Base-by-base conservation (phyloP, 2,888 invertebrate genomes). In the Athripsodes cinereus region DNA sequence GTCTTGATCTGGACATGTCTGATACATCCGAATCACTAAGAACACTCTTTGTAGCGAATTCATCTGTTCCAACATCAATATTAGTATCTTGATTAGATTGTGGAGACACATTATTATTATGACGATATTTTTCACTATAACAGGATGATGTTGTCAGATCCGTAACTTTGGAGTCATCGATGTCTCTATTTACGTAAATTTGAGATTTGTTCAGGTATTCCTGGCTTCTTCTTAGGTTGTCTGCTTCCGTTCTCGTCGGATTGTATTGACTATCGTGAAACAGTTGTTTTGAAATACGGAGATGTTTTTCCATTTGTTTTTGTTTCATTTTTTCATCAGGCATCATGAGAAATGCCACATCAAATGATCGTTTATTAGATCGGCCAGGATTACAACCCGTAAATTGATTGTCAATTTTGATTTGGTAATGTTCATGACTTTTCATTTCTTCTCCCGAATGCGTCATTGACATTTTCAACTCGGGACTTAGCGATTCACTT, bases 311-410 rank as follows among this genome's bases (percentile, higher is more conserved):
- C 51, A 74, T 77, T 64, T 81, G 81, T 66, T 85, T 84, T 50
- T 85, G 81, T 54, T 86, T 85, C 50, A 88, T 72, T 67, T 89
- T 88, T 62, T 92, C 92, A 69, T 92, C 92, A 1, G 92, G 92
- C 71, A 90, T 86, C 81, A 93, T 92, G 22, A 94, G 74, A 67
- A 94, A 94, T 0, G 93, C 93, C 10, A 94, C 93, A 70, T 94
- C 93, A 69, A 94, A 94, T 1, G 92, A 89, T 16, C 94, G 78
- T 68, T 94, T 94, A 65, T 78, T 65, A 72, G 80, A 68, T 74
- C 82, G 72, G 65, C 64, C 22, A 63, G 70, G 67, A 68, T 70
- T 74, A 16, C 74, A 56, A 47, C 71, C 69, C 8, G 74, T 72
- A 26, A 74, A 69, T 63, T 74, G 74, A 72, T 75, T 72, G 35